Percentiles rank a stretch among this genome's conserved stretches.
These are phyloP conservation scores for Hydractinia symbiolongicarpus DNA, from an alignment of 30 jellyfish, hydroid and myxozoan genomes.

Conservation along the genomic window DNA sequence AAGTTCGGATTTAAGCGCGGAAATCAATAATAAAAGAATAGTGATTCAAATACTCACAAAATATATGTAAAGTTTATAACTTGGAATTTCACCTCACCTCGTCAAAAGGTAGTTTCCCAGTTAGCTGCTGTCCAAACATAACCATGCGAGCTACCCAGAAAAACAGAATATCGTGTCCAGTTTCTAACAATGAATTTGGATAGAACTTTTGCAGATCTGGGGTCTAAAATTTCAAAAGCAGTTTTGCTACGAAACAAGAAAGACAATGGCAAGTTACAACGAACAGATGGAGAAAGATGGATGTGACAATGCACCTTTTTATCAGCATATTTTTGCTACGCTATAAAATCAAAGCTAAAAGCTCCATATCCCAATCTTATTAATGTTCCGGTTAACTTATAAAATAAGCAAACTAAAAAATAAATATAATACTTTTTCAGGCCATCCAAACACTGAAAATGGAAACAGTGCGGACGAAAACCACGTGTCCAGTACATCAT, in stretches of 20 bases:
- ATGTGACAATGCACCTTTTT: not conserved
- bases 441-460: slow-evolving; percentile 98
- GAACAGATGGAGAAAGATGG: not conserved
- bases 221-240: slow-evolving; percentile 43
- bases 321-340: not conserved
- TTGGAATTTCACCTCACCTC: slow-evolving; percentile 43
- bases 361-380: no score
- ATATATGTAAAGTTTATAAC: not conserved
- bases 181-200: slow-evolving; percentile 94
- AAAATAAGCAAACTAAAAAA: not conserved
- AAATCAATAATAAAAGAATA: no score
- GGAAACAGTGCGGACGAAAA: slow-evolving; percentile 98
- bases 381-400: not conserved
- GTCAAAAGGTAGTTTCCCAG: slow-evolving; percentile 84
- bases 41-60: not conserved
- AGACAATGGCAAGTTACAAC: not conserved
- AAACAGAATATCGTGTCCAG: slow-evolving; percentile 96
- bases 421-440: slow-evolving; percentile 56
- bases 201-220: slow-evolving; percentile 64
- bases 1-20: no score
- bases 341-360: not conserved
- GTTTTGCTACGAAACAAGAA: not conserved
- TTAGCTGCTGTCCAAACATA: slow-evolving; percentile 82
- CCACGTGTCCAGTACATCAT: slow-evolving; percentile 99
- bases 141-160: slow-evolving; percentile 99